phyloP scores from a whole-genome alignment of 2,797 vertebrate species.

The Chaetodon trifasciatus region DNA sequence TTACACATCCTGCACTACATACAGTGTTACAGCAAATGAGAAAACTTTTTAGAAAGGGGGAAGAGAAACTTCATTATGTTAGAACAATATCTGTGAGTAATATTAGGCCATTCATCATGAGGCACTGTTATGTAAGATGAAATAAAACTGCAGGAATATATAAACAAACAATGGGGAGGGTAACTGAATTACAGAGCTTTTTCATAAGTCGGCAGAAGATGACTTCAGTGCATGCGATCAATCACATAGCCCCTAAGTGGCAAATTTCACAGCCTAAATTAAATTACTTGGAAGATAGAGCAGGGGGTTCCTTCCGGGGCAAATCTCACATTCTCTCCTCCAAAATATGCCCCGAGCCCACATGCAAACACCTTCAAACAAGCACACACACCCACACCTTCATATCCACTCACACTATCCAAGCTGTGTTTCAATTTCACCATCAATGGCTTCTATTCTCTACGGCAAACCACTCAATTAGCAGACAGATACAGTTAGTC shows the following conservation, averaged over 20 bases:
- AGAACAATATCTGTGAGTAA: slow-evolving; percentile 78
- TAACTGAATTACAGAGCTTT: slow-evolving; percentile 80
- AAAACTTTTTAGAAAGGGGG: slow-evolving; percentile 54
- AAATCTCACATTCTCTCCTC: slow-evolving; percentile 52
- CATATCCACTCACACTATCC: slow-evolving; percentile 8
- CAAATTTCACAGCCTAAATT: slow-evolving; percentile 73
- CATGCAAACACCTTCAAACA: slow-evolving; percentile 38
- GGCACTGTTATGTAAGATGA: slow-evolving; percentile 71
- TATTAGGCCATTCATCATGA: slow-evolving; percentile 82
- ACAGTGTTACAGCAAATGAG: slow-evolving; percentile 63
- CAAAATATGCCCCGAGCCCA: slow-evolving; percentile 32
- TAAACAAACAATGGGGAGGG: slow-evolving; percentile 77
- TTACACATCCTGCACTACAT: slow-evolving; percentile 58
- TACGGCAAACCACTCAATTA: slow-evolving; percentile 69
- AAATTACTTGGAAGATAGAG: slow-evolving; percentile 70
- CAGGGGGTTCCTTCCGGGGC: slow-evolving; percentile 54
- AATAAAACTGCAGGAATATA: slow-evolving; percentile 77
- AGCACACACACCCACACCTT: slow-evolving; percentile 13
- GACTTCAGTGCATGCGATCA: slow-evolving; percentile 75
- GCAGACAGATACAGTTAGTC: slow-evolving; percentile 54
- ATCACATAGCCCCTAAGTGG: slow-evolving; percentile 76
- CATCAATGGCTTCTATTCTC: slow-evolving; percentile 48
- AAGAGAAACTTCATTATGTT: slow-evolving; percentile 76
- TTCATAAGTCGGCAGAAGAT: slow-evolving; percentile 80
- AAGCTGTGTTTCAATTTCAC: slow-evolving; percentile 39